These are phyloP conservation scores for Myotis yumanensis DNA, from an alignment of 2,113 vertebrate species.

Conservation along the genomic window DNA sequence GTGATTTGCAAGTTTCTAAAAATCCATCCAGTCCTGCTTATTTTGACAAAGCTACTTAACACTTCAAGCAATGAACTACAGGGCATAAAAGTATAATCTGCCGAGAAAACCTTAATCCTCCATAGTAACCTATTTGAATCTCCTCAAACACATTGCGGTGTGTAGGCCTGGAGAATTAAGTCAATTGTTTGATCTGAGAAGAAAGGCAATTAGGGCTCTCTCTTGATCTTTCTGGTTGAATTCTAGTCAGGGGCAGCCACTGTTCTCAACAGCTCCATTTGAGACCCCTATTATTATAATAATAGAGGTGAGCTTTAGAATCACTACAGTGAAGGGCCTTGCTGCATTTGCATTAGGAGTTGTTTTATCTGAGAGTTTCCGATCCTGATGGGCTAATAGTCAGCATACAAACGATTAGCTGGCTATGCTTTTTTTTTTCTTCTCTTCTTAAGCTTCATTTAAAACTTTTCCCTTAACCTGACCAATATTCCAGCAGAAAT, in stretches of 20 bases:
- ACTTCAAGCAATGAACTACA: constrained; percentile 69
- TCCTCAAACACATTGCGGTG: constrained; percentile 76
- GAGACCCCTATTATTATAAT: constrained; percentile 75
- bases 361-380: constrained; percentile 67
- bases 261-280: constrained; percentile 68
- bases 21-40: constrained; percentile 68
- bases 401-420: constrained; percentile 65
- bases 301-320: constrained; percentile 66
- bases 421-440: not conserved
- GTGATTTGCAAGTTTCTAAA: constrained; percentile 75
- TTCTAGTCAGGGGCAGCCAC: constrained; percentile 78
- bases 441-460: not conserved
- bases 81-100: constrained; percentile 73
- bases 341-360: constrained; percentile 49
- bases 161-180: constrained; percentile 79
- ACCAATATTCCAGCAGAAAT: not conserved
- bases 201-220: constrained; percentile 81
- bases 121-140: constrained; percentile 75
- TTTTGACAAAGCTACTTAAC: constrained; percentile 76
- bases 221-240: constrained; percentile 84
- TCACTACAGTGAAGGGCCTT: constrained; percentile 48
- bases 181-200: constrained; percentile 82
- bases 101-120: constrained; percentile 65
- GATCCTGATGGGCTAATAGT: constrained; percentile 65
- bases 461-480: constrained; percentile 45